Conservation (phyloP, 2,888 invertebrate species). For the Andrena praecox region DNA sequence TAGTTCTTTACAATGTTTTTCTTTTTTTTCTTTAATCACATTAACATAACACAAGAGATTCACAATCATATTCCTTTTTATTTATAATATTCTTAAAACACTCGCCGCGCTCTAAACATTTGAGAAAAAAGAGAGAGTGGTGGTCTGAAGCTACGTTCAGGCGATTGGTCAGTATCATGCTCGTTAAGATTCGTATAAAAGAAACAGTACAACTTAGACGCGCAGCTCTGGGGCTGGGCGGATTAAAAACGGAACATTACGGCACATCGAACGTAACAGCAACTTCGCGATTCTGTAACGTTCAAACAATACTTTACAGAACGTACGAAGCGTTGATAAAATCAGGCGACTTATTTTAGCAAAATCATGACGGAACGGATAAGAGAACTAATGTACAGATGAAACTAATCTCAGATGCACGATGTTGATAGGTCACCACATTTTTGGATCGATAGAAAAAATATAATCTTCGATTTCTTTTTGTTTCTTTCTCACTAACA, state of each 20-base stretch:
- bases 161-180: conserved; percentile 83
- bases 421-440: conserved; percentile 82
- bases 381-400: conserved; percentile 42
- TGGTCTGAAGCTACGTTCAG: conserved; percentile 81
- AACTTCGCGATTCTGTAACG: conserved; percentile 77
- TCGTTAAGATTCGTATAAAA: conserved; percentile 69
- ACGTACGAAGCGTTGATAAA: conserved; percentile 30
- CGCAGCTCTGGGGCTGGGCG: conserved; percentile 31
- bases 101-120: conserved; percentile 81
- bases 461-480: conserved; percentile 83
- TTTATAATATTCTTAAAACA: conserved; percentile 87
- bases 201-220: conserved; percentile 34
- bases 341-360: conserved; percentile 32
- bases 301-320: conserved; percentile 74
- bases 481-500: conserved; percentile 78
- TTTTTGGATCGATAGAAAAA: conserved; percentile 84
- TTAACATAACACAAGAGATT: conserved; percentile 88
- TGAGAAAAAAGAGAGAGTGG: conserved; percentile 79
- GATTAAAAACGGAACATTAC: conserved; percentile 45
- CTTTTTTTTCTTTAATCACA: conserved; percentile 87
- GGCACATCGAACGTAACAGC: conserved; percentile 72
- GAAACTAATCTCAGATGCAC: conserved; percentile 77
- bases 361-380: conserved; percentile 53
- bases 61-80: conserved; percentile 89
- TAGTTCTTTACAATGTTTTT: conserved; percentile 87